phyloP scores from a whole-genome alignment of 1,140 invertebrate genomes.

The Macrosteles quadrilineatus region DNA sequence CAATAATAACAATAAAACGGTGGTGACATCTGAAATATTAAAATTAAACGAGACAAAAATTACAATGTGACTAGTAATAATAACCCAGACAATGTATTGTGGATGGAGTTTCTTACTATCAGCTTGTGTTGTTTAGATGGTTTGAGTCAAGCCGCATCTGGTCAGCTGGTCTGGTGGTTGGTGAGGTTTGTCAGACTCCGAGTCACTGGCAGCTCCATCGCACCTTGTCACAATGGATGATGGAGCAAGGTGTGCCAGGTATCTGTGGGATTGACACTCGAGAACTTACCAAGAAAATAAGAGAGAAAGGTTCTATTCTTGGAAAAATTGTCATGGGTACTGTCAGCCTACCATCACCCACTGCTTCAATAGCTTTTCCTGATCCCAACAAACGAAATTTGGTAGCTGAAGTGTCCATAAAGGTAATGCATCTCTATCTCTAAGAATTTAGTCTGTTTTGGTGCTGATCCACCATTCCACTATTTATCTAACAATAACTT shows the following conservation, averaged over 20 bases:
- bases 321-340: constrained; percentile 70
- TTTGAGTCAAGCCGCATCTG: constrained; percentile 94
- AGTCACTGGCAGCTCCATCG: constrained; percentile 85
- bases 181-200: constrained; percentile 81
- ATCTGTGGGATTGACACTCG: constrained; percentile 91
- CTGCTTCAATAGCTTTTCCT: constrained; percentile 49
- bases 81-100: no score
- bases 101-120: no score
- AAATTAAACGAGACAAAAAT: no score
- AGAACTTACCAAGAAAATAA: constrained; percentile 82
- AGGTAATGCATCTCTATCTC: constrained; percentile 54
- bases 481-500: background rate
- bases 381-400: constrained; percentile 91
- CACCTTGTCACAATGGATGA: constrained; percentile 84
- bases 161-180: constrained; percentile 90
- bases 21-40: no score
- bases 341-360: constrained; percentile 51
- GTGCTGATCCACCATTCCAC: background rate
- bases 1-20: no score
- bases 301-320: constrained; percentile 79
- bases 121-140: constrained; percentile 64
- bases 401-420: constrained; percentile 86
- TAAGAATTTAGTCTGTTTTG: constrained; percentile 22
- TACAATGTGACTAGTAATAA: no score
- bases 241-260: constrained; percentile 76